Percentiles rank a stretch among this genome's conserved stretches.
phyloP scores from a whole-genome alignment of 1,140 invertebrate genomes.

The Bombus confusus region DNA sequence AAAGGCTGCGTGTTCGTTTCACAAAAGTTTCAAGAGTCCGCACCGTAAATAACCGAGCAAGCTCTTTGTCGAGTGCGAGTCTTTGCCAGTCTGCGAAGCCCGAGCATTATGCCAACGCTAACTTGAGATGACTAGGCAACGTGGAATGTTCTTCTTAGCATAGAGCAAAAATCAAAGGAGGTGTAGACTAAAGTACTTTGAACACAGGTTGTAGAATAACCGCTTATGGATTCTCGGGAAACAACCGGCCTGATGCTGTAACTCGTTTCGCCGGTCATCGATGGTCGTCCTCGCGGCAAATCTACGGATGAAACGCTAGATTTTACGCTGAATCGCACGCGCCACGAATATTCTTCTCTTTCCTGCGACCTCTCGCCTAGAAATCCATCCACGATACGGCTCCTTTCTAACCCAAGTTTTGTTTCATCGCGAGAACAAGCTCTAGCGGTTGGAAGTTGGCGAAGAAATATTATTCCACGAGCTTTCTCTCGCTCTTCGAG shows the following conservation, averaged over 20 bases:
- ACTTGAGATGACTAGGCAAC: conserved; percentile 43
- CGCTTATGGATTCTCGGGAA: conserved; percentile 46
- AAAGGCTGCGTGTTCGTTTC: not conserved
- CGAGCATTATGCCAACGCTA: conserved; percentile 26
- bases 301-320: not conserved
- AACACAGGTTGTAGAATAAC: conserved; percentile 40
- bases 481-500: too few relatives aligned
- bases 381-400: not conserved
- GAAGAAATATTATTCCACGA: too few relatives aligned
- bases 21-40: conserved; percentile 17
- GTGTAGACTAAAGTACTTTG: conserved; percentile 52
- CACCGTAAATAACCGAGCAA: not conserved
- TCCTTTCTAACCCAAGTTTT: too few relatives aligned
- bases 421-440: too few relatives aligned
- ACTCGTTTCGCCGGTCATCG: not conserved
- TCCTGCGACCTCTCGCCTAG: accelerated
- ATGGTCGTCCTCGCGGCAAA: not conserved
- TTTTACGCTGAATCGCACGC: not conserved
- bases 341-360: not conserved
- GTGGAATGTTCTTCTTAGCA: conserved; percentile 41
- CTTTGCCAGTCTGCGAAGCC: not conserved
- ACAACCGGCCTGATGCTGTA: conserved; percentile 26
- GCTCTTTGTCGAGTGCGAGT: not conserved
- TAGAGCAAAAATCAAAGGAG: conserved; percentile 47
- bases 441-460: not conserved